Evolutionary conservation across 2,113 vertebrate genomes (phyloP).

Genomic region (Prolemur simus): DNA sequence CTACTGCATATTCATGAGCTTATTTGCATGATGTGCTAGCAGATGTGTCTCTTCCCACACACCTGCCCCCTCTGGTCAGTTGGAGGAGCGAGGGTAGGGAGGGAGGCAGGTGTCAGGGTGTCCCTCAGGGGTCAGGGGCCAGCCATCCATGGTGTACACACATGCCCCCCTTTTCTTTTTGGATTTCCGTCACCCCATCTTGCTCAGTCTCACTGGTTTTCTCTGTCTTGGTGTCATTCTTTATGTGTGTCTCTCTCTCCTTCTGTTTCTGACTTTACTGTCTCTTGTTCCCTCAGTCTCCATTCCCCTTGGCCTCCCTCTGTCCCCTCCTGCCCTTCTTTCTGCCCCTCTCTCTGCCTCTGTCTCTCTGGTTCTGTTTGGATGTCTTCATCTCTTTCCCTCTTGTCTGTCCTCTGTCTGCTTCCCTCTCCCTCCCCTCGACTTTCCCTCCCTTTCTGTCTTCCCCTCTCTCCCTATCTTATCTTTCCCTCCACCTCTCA

Average conservation of each 20-base stretch:
- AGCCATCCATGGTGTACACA: neutral
- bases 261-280: neutral
- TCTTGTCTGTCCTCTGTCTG: neutral
- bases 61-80: slow-evolving; percentile 75
- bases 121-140: neutral
- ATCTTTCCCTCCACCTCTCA: neutral
- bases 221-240: neutral
- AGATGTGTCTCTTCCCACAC: slow-evolving; percentile 76
- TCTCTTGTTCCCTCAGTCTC: neutral
- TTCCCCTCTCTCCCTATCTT: neutral
- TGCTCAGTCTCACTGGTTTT: neutral
- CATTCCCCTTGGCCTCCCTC: neutral
- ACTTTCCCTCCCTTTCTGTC: neutral
- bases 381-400: neutral
- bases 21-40: slow-evolving; percentile 75
- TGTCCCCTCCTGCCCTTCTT: neutral
- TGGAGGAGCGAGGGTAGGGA: neutral
- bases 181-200: neutral
- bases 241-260: neutral
- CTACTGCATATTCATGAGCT: slow-evolving; percentile 76
- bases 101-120: slow-evolving; percentile 59
- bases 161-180: neutral
- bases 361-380: neutral
- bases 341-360: neutral
- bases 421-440: neutral